Evolutionary conservation across 2,797 vertebrate species (phyloP), one percentile per base, ranked within the genome.

Genomic region (Astyanax mexicanus): DNA sequence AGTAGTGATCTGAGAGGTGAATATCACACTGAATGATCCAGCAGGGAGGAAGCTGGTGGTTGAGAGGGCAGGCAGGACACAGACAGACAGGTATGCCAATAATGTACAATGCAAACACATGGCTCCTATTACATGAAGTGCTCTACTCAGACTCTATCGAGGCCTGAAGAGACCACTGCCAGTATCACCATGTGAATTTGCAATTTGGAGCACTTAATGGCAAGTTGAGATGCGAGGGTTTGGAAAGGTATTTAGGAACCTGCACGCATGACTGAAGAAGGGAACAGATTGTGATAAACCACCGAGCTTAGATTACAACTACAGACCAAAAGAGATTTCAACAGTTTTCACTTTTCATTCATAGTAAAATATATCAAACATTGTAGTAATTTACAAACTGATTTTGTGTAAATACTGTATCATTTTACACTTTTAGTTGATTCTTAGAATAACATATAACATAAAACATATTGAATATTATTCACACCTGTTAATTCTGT

Each of bases 91-190:
- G 83, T 77, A 84, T 87, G 81, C 77, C 79, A 83, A 74, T 75
- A 83, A 89, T 72, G 79, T 84, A 84, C 61, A 87, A 85, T 25
- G 72, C 80, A 90, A 89, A 83, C 80, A 89, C 83, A 83, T 44
- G 78, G 82, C 75, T 90, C 80, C 55, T 42, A 79, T 86, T 88
- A 84, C 82, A 68, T 75, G 32, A 80, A 73, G 74, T 15, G 60
- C 51, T 62, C 70, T 45, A 65, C 71, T 77, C 58, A 58, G 47
- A 29, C 66, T 66, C 71, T 66, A 61, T 72, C 58, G 19, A 67
- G 38, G 55, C 54, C 77, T 77, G 57, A 70, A 75, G 44, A 78
- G 75, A 69, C 72, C 67, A 74, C 21, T 83, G 78, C 75, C 72
- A 80, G 72, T 72, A 72, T 78, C 75, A 58, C 68, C 78, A 80